Percentiles rank a stretch among this genome's conserved stretches.
phyloP scores from a whole-genome alignment of 2,113 vertebrate species.

The Aphyosemion australe region DNA sequence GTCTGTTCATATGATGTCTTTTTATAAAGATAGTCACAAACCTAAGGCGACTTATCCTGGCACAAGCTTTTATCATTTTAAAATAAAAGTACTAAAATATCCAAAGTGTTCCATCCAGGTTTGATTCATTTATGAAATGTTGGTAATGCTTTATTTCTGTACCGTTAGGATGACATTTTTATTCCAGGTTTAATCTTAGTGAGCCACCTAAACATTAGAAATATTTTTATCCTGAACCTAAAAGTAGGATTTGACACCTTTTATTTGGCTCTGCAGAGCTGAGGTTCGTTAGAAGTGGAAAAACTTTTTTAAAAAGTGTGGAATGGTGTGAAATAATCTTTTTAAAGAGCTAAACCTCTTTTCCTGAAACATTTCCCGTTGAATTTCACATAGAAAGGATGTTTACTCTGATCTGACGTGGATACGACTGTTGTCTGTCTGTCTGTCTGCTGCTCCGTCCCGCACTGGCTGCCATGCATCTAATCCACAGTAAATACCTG shows the following conservation, averaged over 20 bases:
- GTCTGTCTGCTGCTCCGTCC: constrained; percentile 20
- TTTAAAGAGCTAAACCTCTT: neutral
- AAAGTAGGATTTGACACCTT: neutral
- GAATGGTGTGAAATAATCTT: neutral
- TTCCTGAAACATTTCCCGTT: neutral
- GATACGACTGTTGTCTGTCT: constrained; percentile 23
- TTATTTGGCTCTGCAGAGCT: neutral
- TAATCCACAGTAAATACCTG: constrained; percentile 35
- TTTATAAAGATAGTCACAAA: neutral
- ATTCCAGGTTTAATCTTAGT: no score
- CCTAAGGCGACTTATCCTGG: no score
- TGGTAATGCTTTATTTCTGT: no score
- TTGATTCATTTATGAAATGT: no score
- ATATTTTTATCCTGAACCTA: neutral
- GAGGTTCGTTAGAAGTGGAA: neutral
- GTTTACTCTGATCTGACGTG: constrained; percentile 24
- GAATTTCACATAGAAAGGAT: constrained; percentile 18
- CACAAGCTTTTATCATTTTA: no score
- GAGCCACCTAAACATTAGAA: no score
- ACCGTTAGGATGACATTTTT: no score
- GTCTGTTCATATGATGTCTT: neutral
- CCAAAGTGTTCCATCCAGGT: no score
- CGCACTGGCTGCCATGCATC: constrained; percentile 22
- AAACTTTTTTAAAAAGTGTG: neutral
- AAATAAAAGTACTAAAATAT: no score